These are phyloP conservation scores for Rousettus madagascariensis DNA, from an alignment of 2,797 vertebrate species.

Conservation along the genomic window DNA sequence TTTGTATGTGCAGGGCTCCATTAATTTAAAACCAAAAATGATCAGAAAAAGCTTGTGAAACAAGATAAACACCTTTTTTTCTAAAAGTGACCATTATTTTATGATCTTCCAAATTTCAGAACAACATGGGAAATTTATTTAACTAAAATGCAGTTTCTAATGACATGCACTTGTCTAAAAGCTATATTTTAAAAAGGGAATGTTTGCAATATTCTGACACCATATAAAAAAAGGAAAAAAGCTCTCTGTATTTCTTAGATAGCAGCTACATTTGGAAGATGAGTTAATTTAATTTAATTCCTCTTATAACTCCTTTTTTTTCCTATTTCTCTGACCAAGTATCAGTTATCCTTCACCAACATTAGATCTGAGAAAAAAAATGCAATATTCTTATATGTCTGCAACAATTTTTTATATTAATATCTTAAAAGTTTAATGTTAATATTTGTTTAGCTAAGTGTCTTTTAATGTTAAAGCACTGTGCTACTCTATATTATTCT, in stretches of 20 bases:
- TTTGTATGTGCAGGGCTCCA: not conserved
- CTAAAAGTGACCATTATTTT: not conserved
- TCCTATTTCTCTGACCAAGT: not conserved
- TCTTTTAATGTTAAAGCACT: not conserved
- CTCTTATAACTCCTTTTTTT: not conserved
- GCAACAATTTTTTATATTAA: no score
- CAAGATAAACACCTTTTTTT: not conserved
- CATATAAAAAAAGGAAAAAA: not conserved
- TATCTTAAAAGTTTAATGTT: no score
- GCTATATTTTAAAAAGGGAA: not conserved
- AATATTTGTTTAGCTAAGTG: no score
- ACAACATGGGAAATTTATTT: not conserved
- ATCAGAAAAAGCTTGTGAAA: not conserved
- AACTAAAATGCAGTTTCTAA: not conserved
- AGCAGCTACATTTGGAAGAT: not conserved
- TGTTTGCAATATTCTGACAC: not conserved
- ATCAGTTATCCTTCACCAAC: not conserved
- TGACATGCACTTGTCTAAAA: not conserved
- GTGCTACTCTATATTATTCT: not conserved
- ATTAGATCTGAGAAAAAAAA: not conserved
- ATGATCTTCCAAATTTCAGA: slow-evolving; percentile 5
- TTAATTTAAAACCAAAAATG: not conserved
- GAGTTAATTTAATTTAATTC: not conserved
- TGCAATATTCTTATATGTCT: no score
- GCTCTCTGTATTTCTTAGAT: not conserved